phyloP scores from a whole-genome alignment of 2,797 vertebrate species.

The Gouania willdenowi region DNA sequence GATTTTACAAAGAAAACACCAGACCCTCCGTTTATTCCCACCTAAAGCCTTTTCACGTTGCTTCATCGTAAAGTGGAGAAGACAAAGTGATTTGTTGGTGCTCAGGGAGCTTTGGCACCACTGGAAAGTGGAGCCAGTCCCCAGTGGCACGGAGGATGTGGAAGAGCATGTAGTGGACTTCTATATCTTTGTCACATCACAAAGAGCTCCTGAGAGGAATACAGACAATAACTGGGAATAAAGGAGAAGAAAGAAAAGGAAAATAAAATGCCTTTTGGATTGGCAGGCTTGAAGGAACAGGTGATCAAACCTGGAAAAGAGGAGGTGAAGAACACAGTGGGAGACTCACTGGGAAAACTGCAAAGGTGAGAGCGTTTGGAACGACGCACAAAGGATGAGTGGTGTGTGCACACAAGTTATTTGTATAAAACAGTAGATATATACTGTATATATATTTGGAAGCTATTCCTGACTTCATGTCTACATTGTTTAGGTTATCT shows the following conservation, averaged over 20 bases:
- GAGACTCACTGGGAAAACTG: conserved; percentile 87
- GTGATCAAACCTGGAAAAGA: conserved; percentile 88
- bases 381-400: background rate
- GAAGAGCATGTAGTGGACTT: conserved; percentile 57
- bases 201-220: conserved; percentile 26
- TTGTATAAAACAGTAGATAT: too few species aligned
- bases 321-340: conserved; percentile 85
- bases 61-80: conserved; percentile 12
- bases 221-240: conserved; percentile 17
- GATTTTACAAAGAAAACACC: conserved; percentile 26
- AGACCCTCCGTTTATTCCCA: background rate
- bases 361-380: conserved; percentile 83
- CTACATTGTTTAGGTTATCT: too few species aligned
- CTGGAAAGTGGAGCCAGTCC: conserved; percentile 42
- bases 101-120: conserved; percentile 38
- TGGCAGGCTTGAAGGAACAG: conserved; percentile 84
- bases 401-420: background rate
- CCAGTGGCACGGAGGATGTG: conserved; percentile 56
- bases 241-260: background rate
- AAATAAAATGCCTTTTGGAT: conserved; percentile 88
- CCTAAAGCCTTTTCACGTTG: too few species aligned
- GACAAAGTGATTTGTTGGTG: conserved; percentile 31
- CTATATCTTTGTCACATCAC: conserved; percentile 3
- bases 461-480: too few species aligned
- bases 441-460: too few species aligned